Evolutionary conservation across 37 sponge, comb jelly and placozoan genomes (phyloP), one percentile per base, ranked within the genome.

Genomic region (Beroe forskalii): DNA sequence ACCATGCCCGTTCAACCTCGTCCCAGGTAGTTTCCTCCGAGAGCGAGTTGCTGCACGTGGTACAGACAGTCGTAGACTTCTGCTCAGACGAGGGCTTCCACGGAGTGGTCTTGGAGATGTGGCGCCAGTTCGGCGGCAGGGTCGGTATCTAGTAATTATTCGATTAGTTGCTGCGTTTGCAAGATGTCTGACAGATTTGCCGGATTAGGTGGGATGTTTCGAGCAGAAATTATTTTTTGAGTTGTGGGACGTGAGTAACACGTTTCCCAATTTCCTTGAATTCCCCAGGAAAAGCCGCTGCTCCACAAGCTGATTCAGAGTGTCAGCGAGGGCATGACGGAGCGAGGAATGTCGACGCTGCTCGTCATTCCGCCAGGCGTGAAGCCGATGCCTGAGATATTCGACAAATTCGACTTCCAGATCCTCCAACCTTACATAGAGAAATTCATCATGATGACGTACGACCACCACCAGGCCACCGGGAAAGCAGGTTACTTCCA

Each of bases 31-130:
- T 48, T 33, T 80, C 86, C 2, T 80, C 86, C 37, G 31, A 61
- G 41, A 27, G 63, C 20, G 67, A 90, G 35, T 41, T 90, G 62
- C 22, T 66, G 27, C 67, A 90, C 90, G 19, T 64, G 66, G 90
- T 90, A n/a, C 90, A 66, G 28, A 32, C 36, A n/a, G 67, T 90
- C 0, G 67, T 90, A n/a, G 66, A 90, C 2, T 66, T 90, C 67
- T 90, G 23, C 67, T 40, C 60, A 64, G 67, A 41, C 14, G 67
- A 90, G 33, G n/a, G 27, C 22, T 94, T 99, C 89, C 93, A 95
- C 93, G 99, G 99, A 31, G 91, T 67, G 48, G 99, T 99, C 37
- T 48, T 99, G 60, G 99, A 99, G 92, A 48, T 99, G 20, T 99
- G 99, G 99, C 95, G 96, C 61, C 99, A 99, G 66, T 67, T 99